These are phyloP conservation scores for Coecobrya sp. DNA, from an alignment of 2,888 invertebrate species.

Conservation along the genomic window DNA sequence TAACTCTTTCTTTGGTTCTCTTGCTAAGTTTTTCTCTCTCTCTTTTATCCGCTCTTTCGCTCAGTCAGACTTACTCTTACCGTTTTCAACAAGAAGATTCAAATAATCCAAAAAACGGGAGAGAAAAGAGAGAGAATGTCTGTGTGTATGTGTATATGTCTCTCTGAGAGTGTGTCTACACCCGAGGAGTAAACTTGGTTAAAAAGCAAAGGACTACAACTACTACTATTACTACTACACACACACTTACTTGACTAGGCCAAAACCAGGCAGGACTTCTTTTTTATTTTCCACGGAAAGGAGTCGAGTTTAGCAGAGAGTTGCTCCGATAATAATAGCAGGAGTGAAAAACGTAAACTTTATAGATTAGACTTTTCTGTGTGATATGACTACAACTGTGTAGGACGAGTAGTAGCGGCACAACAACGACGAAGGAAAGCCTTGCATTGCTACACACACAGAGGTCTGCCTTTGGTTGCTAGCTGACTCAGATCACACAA, in stretches of 20 bases:
- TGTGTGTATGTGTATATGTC: neutral
- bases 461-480: neutral
- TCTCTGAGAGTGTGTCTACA: slow-evolving; percentile 31
- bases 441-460: neutral
- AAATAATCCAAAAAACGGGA: slow-evolving; percentile 25
- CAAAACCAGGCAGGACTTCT: neutral
- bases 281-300: neutral
- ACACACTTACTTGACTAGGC: neutral
- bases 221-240: too few relatives aligned
- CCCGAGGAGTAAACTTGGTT: slow-evolving; percentile 29
- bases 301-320: too few relatives aligned
- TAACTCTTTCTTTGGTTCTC: slow-evolving; percentile 28
- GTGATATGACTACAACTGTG: neutral
- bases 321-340: slow-evolving; percentile 6
- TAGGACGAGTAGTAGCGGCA: neutral
- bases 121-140: slow-evolving; percentile 30
- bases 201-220: slow-evolving; percentile 2
- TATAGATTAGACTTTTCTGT: slow-evolving; percentile 30
- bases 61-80: neutral
- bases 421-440: neutral
- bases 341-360: slow-evolving; percentile 30
- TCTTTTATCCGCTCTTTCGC: slow-evolving; percentile 23
- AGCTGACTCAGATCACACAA: neutral
- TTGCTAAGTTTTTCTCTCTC: slow-evolving; percentile 21
- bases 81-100: slow-evolving; percentile 30